Conservation (phyloP, 2,113 vertebrate species). For the Cygnus atratus region DNA sequence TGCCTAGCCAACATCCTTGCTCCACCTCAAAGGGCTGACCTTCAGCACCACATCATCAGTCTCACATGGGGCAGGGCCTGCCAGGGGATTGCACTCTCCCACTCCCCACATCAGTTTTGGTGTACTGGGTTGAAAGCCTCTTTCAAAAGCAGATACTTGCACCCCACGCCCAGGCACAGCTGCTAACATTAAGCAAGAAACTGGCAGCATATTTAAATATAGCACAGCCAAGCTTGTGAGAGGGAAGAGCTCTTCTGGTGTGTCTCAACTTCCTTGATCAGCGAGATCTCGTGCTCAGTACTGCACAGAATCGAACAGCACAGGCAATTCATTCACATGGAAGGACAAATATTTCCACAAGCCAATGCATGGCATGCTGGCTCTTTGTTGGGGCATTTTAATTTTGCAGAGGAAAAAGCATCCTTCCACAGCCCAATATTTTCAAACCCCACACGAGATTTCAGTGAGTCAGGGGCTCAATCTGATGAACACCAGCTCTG, state of each 20-base stretch:
- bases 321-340: neutral
- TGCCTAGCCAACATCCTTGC: rapidly evolving
- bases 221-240: neutral
- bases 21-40: neutral
- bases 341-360: neutral
- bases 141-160: neutral
- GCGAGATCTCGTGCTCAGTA: neutral
- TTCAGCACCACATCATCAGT: rapidly evolving
- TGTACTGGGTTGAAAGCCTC: neutral
- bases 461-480: neutral
- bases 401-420: neutral
- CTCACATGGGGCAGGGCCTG: rapidly evolving
- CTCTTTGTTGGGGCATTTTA: neutral
- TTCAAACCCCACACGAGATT: neutral
- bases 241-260: neutral
- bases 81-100: neutral
- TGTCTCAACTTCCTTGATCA: neutral
- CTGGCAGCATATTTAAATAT: conserved; percentile 12
- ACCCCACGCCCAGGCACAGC: conserved; percentile 9
- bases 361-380: neutral
- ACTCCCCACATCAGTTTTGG: neutral
- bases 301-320: neutral
- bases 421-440: neutral
- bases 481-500: neutral
- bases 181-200: conserved; percentile 24